phyloP scores from a whole-genome alignment of 2,113 vertebrate genomes.

The Pseudorhombus dupliciocellatus region DNA sequence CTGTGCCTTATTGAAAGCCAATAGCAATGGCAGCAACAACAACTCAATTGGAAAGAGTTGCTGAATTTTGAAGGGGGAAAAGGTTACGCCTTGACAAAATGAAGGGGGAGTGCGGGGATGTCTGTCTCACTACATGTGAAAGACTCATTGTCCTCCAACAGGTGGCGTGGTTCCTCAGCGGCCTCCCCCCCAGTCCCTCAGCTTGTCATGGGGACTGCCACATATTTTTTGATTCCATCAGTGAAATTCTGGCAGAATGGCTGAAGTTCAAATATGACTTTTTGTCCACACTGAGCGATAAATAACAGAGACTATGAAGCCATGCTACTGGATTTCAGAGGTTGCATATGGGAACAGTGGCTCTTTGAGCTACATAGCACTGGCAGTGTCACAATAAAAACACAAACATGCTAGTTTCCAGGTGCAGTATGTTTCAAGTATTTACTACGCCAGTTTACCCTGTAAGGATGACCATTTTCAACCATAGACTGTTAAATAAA shows the following conservation, averaged over 20 bases:
- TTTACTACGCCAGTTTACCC: too few species aligned
- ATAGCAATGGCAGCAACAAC: constrained; percentile 81
- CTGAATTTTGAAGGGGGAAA: constrained; percentile 74
- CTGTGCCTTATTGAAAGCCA: constrained; percentile 79
- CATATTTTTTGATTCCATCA: constrained; percentile 22
- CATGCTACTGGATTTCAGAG: neutral
- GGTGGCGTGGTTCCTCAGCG: constrained; percentile 73
- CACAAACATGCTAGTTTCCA: neutral
- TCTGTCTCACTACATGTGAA: constrained; percentile 69
- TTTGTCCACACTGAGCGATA: constrained; percentile 28
- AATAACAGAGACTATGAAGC: constrained; percentile 14
- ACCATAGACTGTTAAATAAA: too few species aligned
- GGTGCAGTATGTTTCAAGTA: neutral
- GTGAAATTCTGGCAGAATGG: constrained; percentile 53
- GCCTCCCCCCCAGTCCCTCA: constrained; percentile 29
- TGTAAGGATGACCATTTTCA: too few species aligned
- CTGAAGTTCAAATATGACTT: constrained; percentile 46
- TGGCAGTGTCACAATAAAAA: neutral
- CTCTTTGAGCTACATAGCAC: constrained; percentile 6
- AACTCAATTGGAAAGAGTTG: constrained; percentile 84
- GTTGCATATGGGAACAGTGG: neutral
- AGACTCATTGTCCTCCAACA: constrained; percentile 76
- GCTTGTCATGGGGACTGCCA: constrained; percentile 22
- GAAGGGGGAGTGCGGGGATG: constrained; percentile 69
- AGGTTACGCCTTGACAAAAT: constrained; percentile 75